Base-by-base conservation (phyloP, 2,888 invertebrate genomes). In the Drosophila nr. perissopoda region DNA sequence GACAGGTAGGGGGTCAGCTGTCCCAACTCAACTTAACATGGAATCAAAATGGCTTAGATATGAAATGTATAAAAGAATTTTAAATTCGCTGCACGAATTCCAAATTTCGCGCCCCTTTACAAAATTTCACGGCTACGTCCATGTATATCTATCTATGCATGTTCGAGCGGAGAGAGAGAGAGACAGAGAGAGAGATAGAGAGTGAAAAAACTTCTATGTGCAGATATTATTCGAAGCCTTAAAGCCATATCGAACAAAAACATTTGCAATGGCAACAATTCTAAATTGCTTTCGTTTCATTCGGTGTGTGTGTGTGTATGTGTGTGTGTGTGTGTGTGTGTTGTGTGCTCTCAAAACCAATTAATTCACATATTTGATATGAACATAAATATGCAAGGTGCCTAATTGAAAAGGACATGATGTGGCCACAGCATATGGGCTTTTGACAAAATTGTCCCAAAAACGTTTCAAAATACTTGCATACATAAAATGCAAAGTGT, bases 361-460 rank as follows among this genome's bases (percentile, higher is more conserved):
- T 88, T 86, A 84, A 88, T 76, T 88, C 62, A 64, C 61, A 63
- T 71, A 72, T 80, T 78, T 83, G 70, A 86, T 83, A 80, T 73
- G 81, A 81, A 73, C 77, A 72, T 68, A 68, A 62, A 60, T 80
- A 51, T 67, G 63, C 69, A 56, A 21, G 62, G 63, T 25, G 38
- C 70, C 53, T 86, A 84, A 84, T 84, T 84, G 84, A 80, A 86
- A 86, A 76, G 68, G 68, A 78, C 79, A 80, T 54, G 54, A 69
- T 70, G 63, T 69, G 61, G 51, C 29, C 69, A 42, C 63, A 65
- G 62, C 56, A 69, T 1, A 25, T 7, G 4, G 21, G 16, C 25
- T 45, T 62, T 62, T 79, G 67, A 54, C 74, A 66, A 70, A 87
- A 84, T 76, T 81, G 60, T 58, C 67, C 71, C 69, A 72, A 84